These are phyloP conservation scores for Drosophila subobscura DNA, from an alignment of 1,140 invertebrate genomes.

Conservation along the genomic window DNA sequence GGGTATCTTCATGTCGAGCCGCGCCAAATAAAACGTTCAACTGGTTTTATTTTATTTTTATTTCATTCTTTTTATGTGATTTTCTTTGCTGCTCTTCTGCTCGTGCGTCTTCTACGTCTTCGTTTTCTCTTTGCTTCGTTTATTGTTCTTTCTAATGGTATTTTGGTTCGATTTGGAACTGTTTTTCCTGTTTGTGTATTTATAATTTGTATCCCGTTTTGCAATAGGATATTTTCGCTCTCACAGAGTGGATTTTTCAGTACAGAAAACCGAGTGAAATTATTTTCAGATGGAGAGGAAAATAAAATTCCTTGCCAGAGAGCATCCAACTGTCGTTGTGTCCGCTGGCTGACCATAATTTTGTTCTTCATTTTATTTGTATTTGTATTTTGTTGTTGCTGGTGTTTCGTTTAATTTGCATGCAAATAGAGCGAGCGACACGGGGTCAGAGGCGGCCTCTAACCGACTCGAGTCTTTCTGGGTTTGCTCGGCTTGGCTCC, in stretches of 20 bases:
- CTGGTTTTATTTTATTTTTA: conserved; percentile 29
- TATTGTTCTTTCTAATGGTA: conserved; percentile 25
- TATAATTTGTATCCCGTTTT: background rate
- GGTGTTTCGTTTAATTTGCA: conserved; percentile 65
- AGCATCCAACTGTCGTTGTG: background rate
- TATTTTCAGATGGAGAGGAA: too few species aligned
- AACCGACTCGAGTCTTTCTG: background rate
- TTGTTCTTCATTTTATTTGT: conserved; percentile 2
- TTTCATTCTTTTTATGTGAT: conserved; percentile 6
- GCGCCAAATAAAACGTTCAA: too few species aligned
- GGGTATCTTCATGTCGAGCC: too few species aligned
- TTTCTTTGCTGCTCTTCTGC: conserved; percentile 5
- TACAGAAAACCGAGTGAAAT: too few species aligned
- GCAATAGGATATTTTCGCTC: too few species aligned
- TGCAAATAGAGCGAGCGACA: conserved; percentile 60
- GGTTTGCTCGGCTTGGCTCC: conserved; percentile 16
- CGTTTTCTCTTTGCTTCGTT: background rate
- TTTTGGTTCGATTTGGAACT: conserved; percentile 13
- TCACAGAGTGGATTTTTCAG: too few species aligned
- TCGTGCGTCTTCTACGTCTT: background rate
- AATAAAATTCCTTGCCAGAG: too few species aligned
- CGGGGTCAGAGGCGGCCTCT: conserved; percentile 36
- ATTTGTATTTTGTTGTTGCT: conserved; percentile 1
- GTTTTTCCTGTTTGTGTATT: conserved; percentile 5
- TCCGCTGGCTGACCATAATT: too few species aligned